Conservation (phyloP, 2,888 invertebrate genomes). For the Loripinus fragilis region DNA sequence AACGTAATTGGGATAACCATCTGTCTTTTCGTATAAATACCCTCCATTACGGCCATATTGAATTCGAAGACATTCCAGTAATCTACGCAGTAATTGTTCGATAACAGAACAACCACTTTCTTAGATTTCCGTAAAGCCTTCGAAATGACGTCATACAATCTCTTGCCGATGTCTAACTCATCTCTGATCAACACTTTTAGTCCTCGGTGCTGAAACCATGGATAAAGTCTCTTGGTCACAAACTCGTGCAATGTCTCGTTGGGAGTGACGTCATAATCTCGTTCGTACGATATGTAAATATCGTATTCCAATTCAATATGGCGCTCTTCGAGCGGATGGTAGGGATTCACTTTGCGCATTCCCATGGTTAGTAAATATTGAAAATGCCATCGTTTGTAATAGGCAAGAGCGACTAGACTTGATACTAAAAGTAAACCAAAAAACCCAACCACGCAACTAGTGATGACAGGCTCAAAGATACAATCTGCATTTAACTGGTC, state of each 20-base stretch:
- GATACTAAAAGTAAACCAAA: neutral
- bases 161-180: neutral
- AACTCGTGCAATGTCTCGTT: neutral
- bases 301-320: neutral
- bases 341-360: neutral
- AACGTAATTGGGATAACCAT: neutral
- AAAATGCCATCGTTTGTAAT: neutral
- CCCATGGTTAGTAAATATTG: neutral
- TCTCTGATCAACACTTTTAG: neutral
- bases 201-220: neutral
- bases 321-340: neutral
- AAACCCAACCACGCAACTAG: neutral
- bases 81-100: neutral
- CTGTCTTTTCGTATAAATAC: neutral
- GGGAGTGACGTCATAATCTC: neutral
- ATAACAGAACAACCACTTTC: neutral
- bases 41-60: neutral
- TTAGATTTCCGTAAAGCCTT: neutral
- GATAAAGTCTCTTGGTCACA: neutral
- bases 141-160: neutral
- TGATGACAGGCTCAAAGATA: neutral
- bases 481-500: neutral
- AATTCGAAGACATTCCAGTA: slow-evolving; percentile 1
- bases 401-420: neutral
- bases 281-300: neutral